Percentiles rank a stretch among this genome's conserved stretches.
phyloP scores from a whole-genome alignment of 2,113 vertebrate genomes.

The Clarias magur region DNA sequence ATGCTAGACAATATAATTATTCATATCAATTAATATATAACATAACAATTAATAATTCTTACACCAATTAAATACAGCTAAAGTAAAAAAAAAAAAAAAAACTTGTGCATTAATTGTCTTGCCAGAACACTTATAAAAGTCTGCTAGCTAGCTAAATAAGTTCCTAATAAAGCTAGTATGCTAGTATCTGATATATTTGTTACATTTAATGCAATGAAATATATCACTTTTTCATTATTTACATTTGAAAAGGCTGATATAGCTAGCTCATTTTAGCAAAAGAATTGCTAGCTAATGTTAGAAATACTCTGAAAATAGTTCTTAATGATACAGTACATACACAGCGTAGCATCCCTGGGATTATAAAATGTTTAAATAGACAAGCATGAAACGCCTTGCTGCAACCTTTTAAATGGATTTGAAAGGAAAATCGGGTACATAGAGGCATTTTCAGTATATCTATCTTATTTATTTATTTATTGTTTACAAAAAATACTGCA shows the following conservation, averaged over 20 bases:
- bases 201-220: neutral
- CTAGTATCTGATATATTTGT: neutral
- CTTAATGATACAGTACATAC: neutral
- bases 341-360: neutral
- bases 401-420: neutral
- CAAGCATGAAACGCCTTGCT: neutral
- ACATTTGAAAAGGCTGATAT: neutral
- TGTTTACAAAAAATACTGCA: neutral
- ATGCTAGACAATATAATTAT: neutral
- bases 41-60: neutral
- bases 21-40: too few species aligned
- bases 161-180: neutral
- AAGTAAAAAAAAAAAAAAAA: neutral
- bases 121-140: neutral
- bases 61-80: neutral
- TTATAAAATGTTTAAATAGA: neutral
- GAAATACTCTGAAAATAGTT: neutral
- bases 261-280: neutral
- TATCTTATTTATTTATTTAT: neutral
- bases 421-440: neutral
- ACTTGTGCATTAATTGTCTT: neutral
- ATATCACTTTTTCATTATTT: neutral
- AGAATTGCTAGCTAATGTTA: neutral
- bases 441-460: neutral
- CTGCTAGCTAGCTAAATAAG: neutral